Conservation (phyloP, 2,113 vertebrate genomes). For the Emydocephalus ijimae region DNA sequence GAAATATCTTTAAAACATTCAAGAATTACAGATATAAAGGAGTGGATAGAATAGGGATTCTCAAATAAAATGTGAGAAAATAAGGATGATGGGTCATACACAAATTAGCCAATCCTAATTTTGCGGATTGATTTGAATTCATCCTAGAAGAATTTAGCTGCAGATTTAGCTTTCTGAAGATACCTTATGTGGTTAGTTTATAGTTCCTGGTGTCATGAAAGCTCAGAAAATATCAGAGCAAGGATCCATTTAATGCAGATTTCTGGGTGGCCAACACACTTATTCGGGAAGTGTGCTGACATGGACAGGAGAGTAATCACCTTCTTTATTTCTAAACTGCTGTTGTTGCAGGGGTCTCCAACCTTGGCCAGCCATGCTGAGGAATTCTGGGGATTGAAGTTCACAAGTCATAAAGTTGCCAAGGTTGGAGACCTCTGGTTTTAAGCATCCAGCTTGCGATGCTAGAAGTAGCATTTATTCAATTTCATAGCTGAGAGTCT, state of each 20-base stretch:
- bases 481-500: not conserved
- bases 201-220: not conserved
- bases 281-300: not conserved
- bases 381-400: not conserved
- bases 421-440: not conserved
- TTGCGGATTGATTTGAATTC: not conserved
- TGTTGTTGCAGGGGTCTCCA: not conserved
- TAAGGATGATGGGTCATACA: not conserved
- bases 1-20: not conserved
- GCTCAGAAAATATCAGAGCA: not conserved
- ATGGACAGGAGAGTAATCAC: not conserved
- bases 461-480: not conserved
- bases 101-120: not conserved
- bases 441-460: not conserved
- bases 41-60: not conserved
- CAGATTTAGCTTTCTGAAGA: not conserved
- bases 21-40: not conserved
- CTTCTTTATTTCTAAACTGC: not conserved
- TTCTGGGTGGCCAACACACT: not conserved
- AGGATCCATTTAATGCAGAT: not conserved
- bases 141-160: too few relatives aligned
- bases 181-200: not conserved
- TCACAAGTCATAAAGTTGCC: not conserved
- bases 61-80: not conserved
- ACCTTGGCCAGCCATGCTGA: not conserved